Evolutionary conservation across 2,888 invertebrate species (phyloP).

Genomic region (Chymomyza procnemis): DNA sequence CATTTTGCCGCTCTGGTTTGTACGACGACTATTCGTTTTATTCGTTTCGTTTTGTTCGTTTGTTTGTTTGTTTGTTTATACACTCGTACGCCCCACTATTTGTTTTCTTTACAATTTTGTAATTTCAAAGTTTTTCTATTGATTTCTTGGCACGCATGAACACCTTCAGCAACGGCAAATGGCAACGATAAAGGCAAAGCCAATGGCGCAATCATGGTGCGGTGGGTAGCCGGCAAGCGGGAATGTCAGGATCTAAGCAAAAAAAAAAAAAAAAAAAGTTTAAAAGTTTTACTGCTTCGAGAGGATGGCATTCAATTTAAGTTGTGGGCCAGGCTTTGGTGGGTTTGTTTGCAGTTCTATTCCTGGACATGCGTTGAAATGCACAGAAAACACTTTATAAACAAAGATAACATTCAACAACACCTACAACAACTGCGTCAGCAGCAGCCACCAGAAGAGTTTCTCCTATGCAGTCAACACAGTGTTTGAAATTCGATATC

Average conservation of each 20-base stretch:
- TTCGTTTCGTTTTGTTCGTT: constrained; percentile 5
- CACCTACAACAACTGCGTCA: not conserved
- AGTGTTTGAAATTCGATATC: constrained; percentile 35
- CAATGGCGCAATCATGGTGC: not conserved
- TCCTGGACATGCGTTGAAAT: constrained; percentile 66
- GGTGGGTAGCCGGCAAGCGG: too few species aligned
- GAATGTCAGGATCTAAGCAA: constrained; percentile 3
- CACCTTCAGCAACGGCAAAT: constrained; percentile 63
- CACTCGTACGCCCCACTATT: constrained; percentile 55
- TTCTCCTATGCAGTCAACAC: constrained; percentile 68
- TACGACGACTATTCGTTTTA: constrained; percentile 25
- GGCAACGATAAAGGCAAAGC: constrained; percentile 42
- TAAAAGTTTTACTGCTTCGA: constrained; percentile 44
- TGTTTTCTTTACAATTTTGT: constrained; percentile 71
- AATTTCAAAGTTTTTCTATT: constrained; percentile 71
- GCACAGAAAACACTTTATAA: constrained; percentile 46
- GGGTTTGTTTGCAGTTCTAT: constrained; percentile 23
- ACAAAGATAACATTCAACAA: constrained; percentile 15
- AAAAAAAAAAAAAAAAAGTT: constrained; percentile 49
- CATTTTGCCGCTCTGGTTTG: constrained; percentile 19
- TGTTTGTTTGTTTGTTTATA: constrained; percentile 16
- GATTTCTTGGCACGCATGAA: constrained; percentile 71
- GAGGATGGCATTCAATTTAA: constrained; percentile 63
- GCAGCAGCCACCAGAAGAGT: constrained; percentile 31
- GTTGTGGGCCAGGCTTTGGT: constrained; percentile 47